Conservation (phyloP, 2,113 vertebrate genomes). For the Hylia prasina region DNA sequence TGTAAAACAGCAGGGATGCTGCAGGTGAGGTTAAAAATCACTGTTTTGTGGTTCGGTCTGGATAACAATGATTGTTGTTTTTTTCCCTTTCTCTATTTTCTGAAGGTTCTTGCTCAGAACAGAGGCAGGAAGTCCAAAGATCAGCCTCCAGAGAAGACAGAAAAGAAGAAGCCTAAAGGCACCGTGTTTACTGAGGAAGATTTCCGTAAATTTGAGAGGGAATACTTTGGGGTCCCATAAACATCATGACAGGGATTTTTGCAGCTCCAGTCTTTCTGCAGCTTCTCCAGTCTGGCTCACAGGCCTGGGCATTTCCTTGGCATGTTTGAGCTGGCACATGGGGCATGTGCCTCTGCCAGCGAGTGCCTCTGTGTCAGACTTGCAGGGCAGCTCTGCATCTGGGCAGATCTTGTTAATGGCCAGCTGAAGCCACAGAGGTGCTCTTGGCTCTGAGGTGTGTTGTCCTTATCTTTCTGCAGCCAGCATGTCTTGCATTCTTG, state of each 20-base stretch:
- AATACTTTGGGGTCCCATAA: conserved; percentile 72
- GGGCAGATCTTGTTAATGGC: not conserved
- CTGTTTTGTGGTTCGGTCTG: not conserved
- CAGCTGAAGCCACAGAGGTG: not conserved
- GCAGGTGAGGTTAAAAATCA: not conserved
- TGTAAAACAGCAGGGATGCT: not conserved
- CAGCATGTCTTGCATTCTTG: not conserved
- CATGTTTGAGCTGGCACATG: not conserved
- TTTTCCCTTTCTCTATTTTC: not conserved
- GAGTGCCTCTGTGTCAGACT: not conserved
- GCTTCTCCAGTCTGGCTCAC: not conserved
- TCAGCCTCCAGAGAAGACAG: conserved; percentile 38
- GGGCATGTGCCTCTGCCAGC: not conserved
- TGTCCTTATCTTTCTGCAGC: not conserved
- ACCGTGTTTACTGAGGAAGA: conserved; percentile 78
- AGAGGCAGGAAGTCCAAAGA: conserved; percentile 75
- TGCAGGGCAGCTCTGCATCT: not conserved
- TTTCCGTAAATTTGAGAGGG: conserved; percentile 77
- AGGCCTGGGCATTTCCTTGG: not conserved
- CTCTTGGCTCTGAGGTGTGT: not conserved
- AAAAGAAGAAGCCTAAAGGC: conserved; percentile 59
- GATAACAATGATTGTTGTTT: not conserved
- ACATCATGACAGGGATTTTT: not conserved
- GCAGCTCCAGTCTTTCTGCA: not conserved
- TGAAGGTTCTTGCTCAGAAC: conserved; percentile 71